Evolutionary conservation across 1,140 invertebrate species (phyloP), one percentile per base, ranked within the genome.

Genomic region (Bradynema listronoti): DNA sequence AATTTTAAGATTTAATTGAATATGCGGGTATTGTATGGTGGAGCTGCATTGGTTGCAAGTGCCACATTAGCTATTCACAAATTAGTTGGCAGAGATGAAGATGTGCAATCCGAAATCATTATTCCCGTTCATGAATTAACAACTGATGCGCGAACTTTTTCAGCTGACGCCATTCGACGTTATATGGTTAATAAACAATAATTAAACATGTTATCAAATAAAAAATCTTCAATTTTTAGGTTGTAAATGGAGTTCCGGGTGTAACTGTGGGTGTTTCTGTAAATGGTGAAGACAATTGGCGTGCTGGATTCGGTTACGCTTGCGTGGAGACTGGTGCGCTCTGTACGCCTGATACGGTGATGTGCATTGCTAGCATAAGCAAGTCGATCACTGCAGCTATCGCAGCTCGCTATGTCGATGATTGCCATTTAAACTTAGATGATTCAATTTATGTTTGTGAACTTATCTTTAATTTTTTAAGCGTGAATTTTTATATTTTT

Each of bases 291-390:
- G 65, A 66, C 9, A 70, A 83, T 3, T 84, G 81, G 81, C 63
- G 65, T 54, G 77, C 81, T 73, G 84, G 84, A 33, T 77, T 84
- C 69, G 85, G 85, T 2, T 84, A 79, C 72, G 73, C 83, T 36
- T 83, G 86, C 72, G 57, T 86, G 2, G 85, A 86, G 69, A 84
- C 85, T 61, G 59, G 73, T 34, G 71, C 82, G 4, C 71, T 66
- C 11, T 84, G 83, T 69, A 72, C 68, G 25, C 58, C 78, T n/a
- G 68, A 82, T 11, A 82, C 82, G 3, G 81, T 85, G 0, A 82
- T 86, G 79, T 75, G 85, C 56, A 85, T 86, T 59, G 85, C 84
- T 32, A 85, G 83, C 64, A 85, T 86, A 52, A 84, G 83, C 65
- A 85, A 85, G 69, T 68, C 82, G 42, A 80, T 86, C 36, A 84